Conservation (phyloP, 2,113 vertebrate genomes). For the Salvelinus fontinalis region DNA sequence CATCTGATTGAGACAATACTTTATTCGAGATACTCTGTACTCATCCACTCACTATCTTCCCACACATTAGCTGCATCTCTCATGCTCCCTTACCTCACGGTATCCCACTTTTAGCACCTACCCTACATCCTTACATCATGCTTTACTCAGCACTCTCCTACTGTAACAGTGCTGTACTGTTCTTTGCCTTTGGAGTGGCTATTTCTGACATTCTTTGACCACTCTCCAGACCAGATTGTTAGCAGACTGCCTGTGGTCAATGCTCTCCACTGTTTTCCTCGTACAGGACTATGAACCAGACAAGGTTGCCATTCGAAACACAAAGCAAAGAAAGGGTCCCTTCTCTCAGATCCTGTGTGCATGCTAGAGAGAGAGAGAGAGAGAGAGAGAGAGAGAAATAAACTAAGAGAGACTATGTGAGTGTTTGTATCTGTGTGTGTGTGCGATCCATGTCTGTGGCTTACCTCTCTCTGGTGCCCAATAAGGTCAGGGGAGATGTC, state of each 20-base stretch:
- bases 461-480: background rate
- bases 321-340: conserved; percentile 19
- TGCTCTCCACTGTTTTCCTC: background rate
- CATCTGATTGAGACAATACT: no score
- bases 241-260: background rate
- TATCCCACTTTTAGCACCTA: background rate
- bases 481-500: conserved; percentile 9
- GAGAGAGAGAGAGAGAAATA: background rate
- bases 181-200: background rate
- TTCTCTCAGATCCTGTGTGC: background rate
- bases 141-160: background rate
- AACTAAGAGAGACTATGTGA: no score
- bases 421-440: background rate
- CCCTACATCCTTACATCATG: background rate
- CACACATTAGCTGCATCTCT: background rate
- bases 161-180: background rate
- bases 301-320: conserved; percentile 15
- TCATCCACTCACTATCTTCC: background rate
- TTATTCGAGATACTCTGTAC: background rate
- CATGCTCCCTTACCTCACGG: no score
- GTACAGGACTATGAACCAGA: background rate
- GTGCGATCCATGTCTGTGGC: background rate
- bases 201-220: background rate
- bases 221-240: background rate
- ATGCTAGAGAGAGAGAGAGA: no score